Base-by-base conservation (phyloP, 2,888 invertebrate species). In the Rotaria sp. region DNA sequence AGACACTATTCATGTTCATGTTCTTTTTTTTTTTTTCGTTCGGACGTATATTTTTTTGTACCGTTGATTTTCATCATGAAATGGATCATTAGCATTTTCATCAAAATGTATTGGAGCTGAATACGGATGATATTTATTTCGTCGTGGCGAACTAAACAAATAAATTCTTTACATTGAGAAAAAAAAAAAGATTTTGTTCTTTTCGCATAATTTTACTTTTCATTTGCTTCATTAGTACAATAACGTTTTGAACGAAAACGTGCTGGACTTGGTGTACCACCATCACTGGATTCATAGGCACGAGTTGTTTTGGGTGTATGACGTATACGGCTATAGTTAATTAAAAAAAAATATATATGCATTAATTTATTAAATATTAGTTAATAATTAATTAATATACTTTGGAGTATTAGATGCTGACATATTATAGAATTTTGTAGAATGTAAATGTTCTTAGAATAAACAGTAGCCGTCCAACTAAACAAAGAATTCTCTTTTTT, bases 191-290 rank as follows among this genome's bases (percentile, higher is more conserved):
- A 11, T 45, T 45, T 45, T 45, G 5, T 45, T 45, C 11, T 8
- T 45, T 45, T 45, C 18, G 4, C 24, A 21, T n/a, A 2, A 26
- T 57, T 26, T 57, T 67, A 67, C 67, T 67, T 67, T 67, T 67
- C 67, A 35, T 67, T 67, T 35, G 18, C 38, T 67, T 67, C 67
- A 67, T 67, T 67, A 8, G 38, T 26, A n/a, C 80, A 80, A 41
- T 80, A 45, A 26, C 80, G 80, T 80, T 80, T 80, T 26, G 80
- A 80, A 15, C 80, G 80, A 80, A 80, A n/a, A 45, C 80, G 80
- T 45, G 45, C 80, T n/a, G 80, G 45, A 45, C 80, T 80, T 45
- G 80, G 80, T 26, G 80, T 45, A 45, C 26, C 80, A 24, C 80
- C 45, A n/a, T 80, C 80, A 45, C 80, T 80, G 3, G 80, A 80